phyloP scores from a whole-genome alignment of 2,888 invertebrate species.

The Leptopilina drosophilae region DNA sequence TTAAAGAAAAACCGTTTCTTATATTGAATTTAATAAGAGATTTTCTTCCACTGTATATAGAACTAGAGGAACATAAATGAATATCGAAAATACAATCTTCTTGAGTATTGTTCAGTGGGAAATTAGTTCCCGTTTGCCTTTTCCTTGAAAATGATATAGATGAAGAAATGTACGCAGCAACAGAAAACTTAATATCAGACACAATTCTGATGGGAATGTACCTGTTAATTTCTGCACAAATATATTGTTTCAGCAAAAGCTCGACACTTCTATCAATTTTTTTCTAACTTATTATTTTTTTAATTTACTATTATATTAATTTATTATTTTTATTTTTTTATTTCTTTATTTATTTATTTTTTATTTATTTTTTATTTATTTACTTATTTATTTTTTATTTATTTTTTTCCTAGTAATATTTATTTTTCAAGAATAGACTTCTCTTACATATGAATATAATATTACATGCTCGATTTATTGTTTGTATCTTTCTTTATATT shows the following conservation, averaged over 20 bases:
- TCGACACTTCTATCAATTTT: too few species aligned
- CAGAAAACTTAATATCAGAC: background rate
- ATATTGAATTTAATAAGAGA: too few species aligned
- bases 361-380: too few species aligned
- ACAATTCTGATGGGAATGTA: background rate
- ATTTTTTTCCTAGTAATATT: too few species aligned
- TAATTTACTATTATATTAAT: too few species aligned
- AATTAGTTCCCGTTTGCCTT: constrained; percentile 14
- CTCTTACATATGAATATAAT: background rate
- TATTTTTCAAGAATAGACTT: background rate
- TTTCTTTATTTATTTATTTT: too few species aligned
- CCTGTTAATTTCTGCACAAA: too few species aligned
- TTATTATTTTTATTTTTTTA: too few species aligned
- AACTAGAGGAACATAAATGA: constrained; percentile 8
- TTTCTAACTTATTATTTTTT: too few species aligned
- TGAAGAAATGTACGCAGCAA: background rate
- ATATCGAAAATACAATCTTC: constrained; percentile 13
- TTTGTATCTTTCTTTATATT: background rate
- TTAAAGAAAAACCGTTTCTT: too few species aligned
- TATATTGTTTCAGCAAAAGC: too few species aligned
- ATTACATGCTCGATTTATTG: background rate
- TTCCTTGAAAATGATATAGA: background rate
- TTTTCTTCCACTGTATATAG: background rate
- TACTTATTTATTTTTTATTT: too few species aligned
- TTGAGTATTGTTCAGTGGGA: constrained; percentile 21